These are phyloP conservation scores for Amyelois transitella DNA, from an alignment of 1,140 invertebrate species.

Conservation along the genomic window DNA sequence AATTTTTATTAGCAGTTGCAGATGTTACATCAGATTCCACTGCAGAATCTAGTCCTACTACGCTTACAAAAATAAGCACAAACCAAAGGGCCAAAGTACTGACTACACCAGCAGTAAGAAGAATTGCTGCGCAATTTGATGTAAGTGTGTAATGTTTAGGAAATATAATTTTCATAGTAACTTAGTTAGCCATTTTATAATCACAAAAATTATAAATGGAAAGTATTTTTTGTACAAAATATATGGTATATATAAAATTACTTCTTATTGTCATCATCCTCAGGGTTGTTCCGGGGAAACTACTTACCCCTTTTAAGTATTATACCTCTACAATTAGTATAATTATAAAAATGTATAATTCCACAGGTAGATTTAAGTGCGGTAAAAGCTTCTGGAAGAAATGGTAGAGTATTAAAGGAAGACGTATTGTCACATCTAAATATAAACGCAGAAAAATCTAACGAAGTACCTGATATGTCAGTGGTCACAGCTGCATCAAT, in stretches of 20 bases:
- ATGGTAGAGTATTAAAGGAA: conserved; percentile 96
- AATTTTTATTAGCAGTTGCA: not conserved
- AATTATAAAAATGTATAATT: not conserved
- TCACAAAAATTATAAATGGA: too few species aligned
- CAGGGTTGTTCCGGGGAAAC: not conserved
- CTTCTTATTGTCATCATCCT: too few species aligned
- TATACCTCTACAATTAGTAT: not conserved
- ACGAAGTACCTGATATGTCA: conserved; percentile 36
- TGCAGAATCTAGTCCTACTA: conserved; percentile 8
- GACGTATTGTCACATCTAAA: conserved; percentile 89
- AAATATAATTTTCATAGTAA: too few species aligned
- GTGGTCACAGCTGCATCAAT: conserved; percentile 25
- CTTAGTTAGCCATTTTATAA: too few species aligned
- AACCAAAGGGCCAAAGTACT: conserved; percentile 77
- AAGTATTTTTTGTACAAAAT: too few species aligned
- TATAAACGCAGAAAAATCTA: conserved; percentile 64
- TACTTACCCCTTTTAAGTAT: not conserved
- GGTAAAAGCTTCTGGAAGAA: conserved; percentile 89
- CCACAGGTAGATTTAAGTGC: conserved; percentile 82
- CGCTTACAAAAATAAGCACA: conserved; percentile 13
- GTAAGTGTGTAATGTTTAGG: conserved; percentile 60
- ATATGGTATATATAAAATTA: too few species aligned
- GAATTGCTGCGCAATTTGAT: conserved; percentile 93
- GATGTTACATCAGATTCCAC: conserved; percentile 22
- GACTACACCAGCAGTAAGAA: conserved; percentile 94